These are phyloP conservation scores for Drosophila phalerata DNA, from an alignment of 2,888 invertebrate species.

Conservation along the genomic window DNA sequence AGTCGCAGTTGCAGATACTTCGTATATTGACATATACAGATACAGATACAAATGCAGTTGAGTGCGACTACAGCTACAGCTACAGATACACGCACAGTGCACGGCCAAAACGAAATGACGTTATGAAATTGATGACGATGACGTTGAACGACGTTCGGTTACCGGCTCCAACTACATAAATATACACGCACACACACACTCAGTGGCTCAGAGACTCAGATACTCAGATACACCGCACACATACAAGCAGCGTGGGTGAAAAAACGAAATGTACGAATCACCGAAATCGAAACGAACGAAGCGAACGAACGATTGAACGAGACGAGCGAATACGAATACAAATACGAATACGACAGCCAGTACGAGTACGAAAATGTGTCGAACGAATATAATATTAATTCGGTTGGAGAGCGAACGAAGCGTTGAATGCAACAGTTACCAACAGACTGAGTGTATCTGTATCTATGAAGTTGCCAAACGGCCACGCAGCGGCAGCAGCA, in stretches of 20 bases:
- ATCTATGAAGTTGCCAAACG: constrained; percentile 83
- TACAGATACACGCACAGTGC: constrained; percentile 45
- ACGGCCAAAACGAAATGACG: constrained; percentile 62
- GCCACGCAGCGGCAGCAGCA: constrained; percentile 71
- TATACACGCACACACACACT: neutral
- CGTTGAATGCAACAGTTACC: constrained; percentile 85
- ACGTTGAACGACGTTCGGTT: constrained; percentile 51
- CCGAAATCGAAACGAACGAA: constrained; percentile 30
- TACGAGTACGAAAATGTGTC: too few species aligned
- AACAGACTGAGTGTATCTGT: constrained; percentile 83
- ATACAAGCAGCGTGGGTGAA: constrained; percentile 13
- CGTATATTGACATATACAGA: constrained; percentile 12
- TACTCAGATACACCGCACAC: neutral
- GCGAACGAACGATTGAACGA: constrained; percentile 11
- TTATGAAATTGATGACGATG: constrained; percentile 71
- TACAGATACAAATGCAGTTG: constrained; percentile 31
- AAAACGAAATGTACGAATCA: constrained; percentile 31
- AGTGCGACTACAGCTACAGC: constrained; percentile 13
- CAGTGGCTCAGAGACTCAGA: neutral
- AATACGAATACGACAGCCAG: too few species aligned
- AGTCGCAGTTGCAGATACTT: neutral
- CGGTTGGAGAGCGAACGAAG: constrained; percentile 81
- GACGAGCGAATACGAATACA: constrained; percentile 16
- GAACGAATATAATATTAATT: constrained; percentile 38
- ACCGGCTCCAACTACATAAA: constrained; percentile 38